Conservation (phyloP, 2,797 vertebrate genomes). For the Alauda arvensis region DNA sequence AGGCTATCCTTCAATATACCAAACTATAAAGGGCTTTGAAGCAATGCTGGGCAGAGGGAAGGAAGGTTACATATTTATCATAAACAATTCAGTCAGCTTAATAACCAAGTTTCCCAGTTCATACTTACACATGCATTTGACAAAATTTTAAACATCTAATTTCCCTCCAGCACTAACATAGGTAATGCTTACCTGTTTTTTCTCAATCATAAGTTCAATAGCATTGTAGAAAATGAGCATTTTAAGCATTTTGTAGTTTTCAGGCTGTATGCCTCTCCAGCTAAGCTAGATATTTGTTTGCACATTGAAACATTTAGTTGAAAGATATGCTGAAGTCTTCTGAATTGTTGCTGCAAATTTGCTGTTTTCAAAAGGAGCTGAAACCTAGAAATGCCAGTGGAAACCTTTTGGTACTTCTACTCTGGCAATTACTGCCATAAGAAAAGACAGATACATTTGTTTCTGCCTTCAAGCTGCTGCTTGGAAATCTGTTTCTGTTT, state of each 20-base stretch:
- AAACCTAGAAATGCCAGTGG: slow-evolving; percentile 6
- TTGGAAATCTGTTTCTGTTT: slow-evolving; percentile 48
- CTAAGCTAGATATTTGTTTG: not conserved
- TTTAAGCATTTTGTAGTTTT: not conserved
- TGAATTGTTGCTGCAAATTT: not conserved
- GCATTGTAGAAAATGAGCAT: not conserved
- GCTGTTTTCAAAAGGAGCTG: not conserved
- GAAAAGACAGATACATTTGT: slow-evolving; percentile 35
- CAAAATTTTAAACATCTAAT: not conserved
- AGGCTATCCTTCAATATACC: not conserved
- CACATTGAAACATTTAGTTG: not conserved
- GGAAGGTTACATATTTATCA: not conserved
- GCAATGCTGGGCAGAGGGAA: not conserved
- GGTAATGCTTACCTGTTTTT: not conserved
- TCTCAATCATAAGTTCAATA: not conserved
- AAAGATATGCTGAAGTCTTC: not conserved
- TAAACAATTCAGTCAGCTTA: not conserved
- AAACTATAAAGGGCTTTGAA: not conserved
- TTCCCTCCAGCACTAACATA: not conserved
- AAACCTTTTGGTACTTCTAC: slow-evolving; percentile 24
- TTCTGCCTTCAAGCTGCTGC: slow-evolving; percentile 27
- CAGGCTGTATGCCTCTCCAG: not conserved
- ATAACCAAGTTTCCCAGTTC: not conserved
- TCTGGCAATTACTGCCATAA: slow-evolving; percentile 26
- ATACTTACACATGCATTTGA: not conserved